These are phyloP conservation scores for Diuraphis noxia DNA, from an alignment of 1,140 invertebrate species.

Conservation along the genomic window DNA sequence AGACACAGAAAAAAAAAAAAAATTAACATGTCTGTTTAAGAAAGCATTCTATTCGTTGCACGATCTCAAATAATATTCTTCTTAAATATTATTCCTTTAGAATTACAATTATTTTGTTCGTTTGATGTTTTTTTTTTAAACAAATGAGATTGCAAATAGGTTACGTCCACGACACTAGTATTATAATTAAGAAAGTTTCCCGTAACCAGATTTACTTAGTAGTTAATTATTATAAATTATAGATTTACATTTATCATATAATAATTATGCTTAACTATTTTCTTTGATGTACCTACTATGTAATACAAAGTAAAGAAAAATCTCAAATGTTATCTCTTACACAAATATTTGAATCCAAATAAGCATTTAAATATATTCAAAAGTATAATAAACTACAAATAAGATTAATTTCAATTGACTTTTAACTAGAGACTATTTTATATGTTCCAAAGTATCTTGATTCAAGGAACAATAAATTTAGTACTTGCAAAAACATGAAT, in stretches of 20 bases:
- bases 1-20: not conserved
- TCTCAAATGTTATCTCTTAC: not conserved
- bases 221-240: not conserved
- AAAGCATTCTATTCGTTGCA: not conserved
- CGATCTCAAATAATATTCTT: not conserved
- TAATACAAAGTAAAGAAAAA: not conserved
- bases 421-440: not conserved
- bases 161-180: not conserved
- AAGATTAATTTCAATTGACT: not conserved
- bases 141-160: not conserved
- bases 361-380: not conserved
- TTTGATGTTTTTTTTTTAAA: not conserved
- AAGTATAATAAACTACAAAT: not conserved
- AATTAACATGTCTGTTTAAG: not conserved
- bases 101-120: not conserved
- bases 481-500: not conserved
- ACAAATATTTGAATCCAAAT: not conserved
- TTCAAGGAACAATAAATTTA: not conserved
- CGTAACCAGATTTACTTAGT: not conserved
- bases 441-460: not conserved
- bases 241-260: not conserved
- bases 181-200: not conserved
- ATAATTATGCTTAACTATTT: not conserved
- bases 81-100: not conserved
- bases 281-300: not conserved